Percentiles rank a stretch among this genome's conserved stretches.
phyloP scores from a whole-genome alignment of 2,113 vertebrate species.

The Monopterus albus region DNA sequence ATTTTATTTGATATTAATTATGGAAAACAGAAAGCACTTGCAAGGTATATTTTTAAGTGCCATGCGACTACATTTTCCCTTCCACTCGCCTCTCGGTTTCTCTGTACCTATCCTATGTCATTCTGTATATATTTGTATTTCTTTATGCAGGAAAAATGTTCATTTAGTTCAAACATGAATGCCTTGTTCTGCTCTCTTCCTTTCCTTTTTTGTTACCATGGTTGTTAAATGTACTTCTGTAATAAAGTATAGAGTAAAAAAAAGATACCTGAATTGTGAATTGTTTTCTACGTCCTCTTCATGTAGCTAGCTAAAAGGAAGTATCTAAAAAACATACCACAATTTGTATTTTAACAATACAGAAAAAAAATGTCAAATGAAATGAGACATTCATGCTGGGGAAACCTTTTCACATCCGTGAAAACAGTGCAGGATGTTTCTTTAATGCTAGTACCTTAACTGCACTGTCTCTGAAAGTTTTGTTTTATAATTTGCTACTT shows the following conservation, averaged over 20 bases:
- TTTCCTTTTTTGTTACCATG: constrained; percentile 81
- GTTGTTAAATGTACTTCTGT: constrained; percentile 88
- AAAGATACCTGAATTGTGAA: constrained; percentile 18
- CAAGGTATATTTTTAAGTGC: constrained; percentile 87
- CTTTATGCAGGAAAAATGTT: constrained; percentile 78
- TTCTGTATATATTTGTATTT: constrained; percentile 91
- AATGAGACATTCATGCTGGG: too few relatives aligned
- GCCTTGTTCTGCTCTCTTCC: constrained; percentile 85
- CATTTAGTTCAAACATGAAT: constrained; percentile 87
- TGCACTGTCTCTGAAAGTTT: too few relatives aligned
- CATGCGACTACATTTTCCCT: constrained; percentile 81
- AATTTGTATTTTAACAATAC: too few relatives aligned
- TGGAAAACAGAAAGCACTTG: constrained; percentile 89
- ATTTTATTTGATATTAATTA: constrained; percentile 93
- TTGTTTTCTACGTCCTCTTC: not conserved
- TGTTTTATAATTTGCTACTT: too few relatives aligned
- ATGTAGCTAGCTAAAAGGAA: not conserved
- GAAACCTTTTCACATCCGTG: too few relatives aligned
- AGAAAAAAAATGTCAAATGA: too few relatives aligned
- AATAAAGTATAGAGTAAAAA: constrained; percentile 86
- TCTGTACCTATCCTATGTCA: constrained; percentile 80
- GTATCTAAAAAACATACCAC: not conserved
- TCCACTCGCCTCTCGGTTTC: constrained; percentile 79
- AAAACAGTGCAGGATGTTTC: too few relatives aligned
- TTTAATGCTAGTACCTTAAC: too few relatives aligned